phyloP scores from a whole-genome alignment of 2,797 vertebrate species.

The Sebastes jordani region DNA sequence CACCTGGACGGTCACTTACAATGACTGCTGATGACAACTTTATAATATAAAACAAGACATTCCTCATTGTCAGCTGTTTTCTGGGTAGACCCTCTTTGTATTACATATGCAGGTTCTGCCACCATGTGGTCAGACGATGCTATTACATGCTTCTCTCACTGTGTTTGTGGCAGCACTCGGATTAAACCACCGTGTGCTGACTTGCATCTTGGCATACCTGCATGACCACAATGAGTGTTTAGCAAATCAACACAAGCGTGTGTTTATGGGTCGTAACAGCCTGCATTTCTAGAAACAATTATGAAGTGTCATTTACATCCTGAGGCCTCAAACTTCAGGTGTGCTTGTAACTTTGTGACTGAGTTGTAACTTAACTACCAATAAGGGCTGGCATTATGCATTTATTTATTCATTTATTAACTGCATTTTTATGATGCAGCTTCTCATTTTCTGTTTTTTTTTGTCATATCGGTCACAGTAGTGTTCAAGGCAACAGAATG shows the following conservation, averaged over 20 bases:
- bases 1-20: neutral
- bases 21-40: neutral
- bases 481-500: neutral
- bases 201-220: neutral
- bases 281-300: neutral
- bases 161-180: neutral
- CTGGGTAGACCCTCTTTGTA: neutral
- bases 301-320: neutral
- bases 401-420: neutral
- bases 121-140: constrained; percentile 55
- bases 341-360: neutral
- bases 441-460: neutral
- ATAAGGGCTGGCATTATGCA: neutral
- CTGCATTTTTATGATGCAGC: neutral
- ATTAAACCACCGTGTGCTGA: neutral
- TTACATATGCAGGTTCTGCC: constrained; percentile 52
- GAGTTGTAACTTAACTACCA: neutral
- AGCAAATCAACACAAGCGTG: no score
- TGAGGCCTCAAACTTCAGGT: neutral
- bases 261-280: neutral
- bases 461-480: neutral
- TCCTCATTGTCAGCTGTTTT: neutral
- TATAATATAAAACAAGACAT: neutral
- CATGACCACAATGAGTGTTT: neutral
- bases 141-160: constrained; percentile 27